Conservation (phyloP, 2,888 invertebrate genomes). For the Ischnura elegans region DNA sequence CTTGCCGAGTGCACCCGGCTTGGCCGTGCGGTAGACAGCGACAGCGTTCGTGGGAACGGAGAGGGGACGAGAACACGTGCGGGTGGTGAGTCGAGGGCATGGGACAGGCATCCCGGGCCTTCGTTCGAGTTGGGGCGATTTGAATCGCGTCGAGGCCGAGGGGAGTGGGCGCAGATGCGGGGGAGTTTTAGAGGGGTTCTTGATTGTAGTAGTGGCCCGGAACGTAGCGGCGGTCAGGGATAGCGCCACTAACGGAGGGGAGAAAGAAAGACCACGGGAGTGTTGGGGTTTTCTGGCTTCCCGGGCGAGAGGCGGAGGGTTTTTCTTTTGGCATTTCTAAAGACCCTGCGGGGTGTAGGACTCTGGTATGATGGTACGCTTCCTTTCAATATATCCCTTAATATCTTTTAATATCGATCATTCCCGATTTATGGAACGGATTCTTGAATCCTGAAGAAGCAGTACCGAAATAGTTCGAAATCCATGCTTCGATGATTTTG, state of each 20-base stretch:
- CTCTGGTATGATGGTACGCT: no score
- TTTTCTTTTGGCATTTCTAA: background rate
- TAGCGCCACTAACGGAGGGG: background rate
- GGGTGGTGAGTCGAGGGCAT: background rate
- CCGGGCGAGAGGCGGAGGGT: background rate
- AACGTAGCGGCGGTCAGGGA: slow-evolving; percentile 67
- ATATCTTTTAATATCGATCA: no score
- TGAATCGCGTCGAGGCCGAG: background rate
- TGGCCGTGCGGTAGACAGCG: background rate
- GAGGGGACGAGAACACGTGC: background rate
- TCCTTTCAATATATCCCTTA: no score
- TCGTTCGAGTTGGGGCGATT: background rate
- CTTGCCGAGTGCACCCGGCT: no score
- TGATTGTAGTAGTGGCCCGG: slow-evolving; percentile 53
- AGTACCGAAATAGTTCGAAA: no score
- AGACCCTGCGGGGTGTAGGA: background rate
- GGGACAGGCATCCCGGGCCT: background rate
- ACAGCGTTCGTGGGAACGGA: background rate
- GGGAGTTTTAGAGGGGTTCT: background rate
- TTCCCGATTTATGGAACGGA: no score
- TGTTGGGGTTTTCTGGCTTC: background rate
- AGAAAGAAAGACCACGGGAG: background rate
- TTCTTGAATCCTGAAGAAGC: no score
- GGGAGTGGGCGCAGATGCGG: no score
- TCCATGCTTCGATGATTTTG: no score